Percentiles rank a stretch among this genome's conserved stretches.
phyloP scores from a whole-genome alignment of 2,113 vertebrate genomes.

The Desmodus rotundus region DNA sequence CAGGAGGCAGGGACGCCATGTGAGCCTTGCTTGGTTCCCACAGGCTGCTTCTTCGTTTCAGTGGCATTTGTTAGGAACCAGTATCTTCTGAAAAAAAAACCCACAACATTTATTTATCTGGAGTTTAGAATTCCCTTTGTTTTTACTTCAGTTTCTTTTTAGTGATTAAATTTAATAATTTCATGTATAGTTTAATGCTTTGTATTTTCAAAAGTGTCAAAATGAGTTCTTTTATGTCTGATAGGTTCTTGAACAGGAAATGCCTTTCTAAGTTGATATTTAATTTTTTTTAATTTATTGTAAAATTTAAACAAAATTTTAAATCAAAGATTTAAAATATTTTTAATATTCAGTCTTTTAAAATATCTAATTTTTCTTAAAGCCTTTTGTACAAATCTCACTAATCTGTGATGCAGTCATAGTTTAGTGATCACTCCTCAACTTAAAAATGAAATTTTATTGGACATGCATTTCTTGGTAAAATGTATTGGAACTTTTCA shows the following conservation, averaged over 20 bases:
- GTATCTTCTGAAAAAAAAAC: not conserved
- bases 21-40: accelerated
- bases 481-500: not conserved
- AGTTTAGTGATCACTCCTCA: not conserved
- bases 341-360: not conserved
- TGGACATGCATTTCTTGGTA: not conserved
- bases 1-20: accelerated
- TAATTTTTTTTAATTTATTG: not conserved
- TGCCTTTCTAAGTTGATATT: not conserved
- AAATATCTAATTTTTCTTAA: not conserved
- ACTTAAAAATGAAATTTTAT: not conserved
- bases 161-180: not conserved
- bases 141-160: not conserved
- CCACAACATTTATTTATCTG: not conserved
- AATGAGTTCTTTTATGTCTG: not conserved
- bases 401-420: not conserved
- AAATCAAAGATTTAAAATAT: not conserved
- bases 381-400: not conserved
- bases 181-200: not conserved
- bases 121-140: not conserved
- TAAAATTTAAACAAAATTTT: not conserved
- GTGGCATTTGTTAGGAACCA: not conserved
- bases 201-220: not conserved
- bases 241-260: not conserved
- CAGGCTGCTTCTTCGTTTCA: not conserved